Percentiles rank a stretch among this genome's conserved stretches.
These are phyloP conservation scores for Cepaea nemoralis DNA, from an alignment of 1,140 invertebrate genomes.

Conservation along the genomic window DNA sequence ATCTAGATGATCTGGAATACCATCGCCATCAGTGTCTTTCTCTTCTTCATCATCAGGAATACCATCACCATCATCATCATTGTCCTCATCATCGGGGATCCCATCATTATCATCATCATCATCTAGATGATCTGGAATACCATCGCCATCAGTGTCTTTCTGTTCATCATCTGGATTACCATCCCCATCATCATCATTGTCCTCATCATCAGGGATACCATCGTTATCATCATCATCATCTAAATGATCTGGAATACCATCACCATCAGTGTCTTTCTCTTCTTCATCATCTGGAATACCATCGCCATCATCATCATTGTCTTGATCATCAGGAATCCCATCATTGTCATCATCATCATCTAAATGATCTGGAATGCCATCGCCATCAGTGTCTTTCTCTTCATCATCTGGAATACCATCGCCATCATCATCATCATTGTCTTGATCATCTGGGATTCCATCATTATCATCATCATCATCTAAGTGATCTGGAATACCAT, in stretches of 20 bases:
- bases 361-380: constrained; percentile 19
- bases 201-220: constrained; percentile 61
- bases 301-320: constrained; percentile 61
- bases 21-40: constrained; percentile 13
- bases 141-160: constrained; percentile 38
- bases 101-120: constrained; percentile 56
- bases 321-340: constrained; percentile 60
- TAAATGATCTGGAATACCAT: constrained; percentile 25
- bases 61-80: constrained; percentile 55
- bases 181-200: constrained; percentile 20
- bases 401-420: constrained; percentile 5
- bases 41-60: constrained; percentile 6
- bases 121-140: constrained; percentile 41
- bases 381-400: constrained; percentile 2
- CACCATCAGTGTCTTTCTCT: constrained; percentile 47
- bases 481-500: constrained; percentile 24
- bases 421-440: constrained; percentile 54
- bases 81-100: constrained; percentile 55
- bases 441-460: constrained; percentile 63
- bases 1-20: constrained; percentile 19
- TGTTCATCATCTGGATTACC: constrained; percentile 23
- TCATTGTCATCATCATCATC: constrained; percentile 46
- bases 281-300: constrained; percentile 63
- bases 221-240: constrained; percentile 56
- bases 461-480: constrained; percentile 45